Evolutionary conservation across 1,140 invertebrate genomes (phyloP), one percentile per base, ranked within the genome.

Genomic region (Bombus vancouverensis): DNA sequence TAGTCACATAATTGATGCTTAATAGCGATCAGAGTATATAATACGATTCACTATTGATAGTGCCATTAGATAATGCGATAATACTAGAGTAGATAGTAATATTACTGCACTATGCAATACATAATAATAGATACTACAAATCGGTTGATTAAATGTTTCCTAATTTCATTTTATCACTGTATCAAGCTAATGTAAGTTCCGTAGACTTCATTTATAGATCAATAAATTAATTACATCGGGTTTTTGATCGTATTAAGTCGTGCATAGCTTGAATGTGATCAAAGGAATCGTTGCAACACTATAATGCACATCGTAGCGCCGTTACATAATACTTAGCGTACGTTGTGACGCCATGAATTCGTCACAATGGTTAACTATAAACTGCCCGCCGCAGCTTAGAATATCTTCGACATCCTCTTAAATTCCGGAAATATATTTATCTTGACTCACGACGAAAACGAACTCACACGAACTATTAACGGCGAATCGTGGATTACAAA

Each of bases 321-420:
- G 5, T 84, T 84, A 37, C 15, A 9, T 84, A 84, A 83, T 70
- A 39, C 3, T 6, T 8, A 8, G 4, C 3, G 34, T 28, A 70
- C 32, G 25, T 34, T 9, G 28, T 22, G 34, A 78, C 47, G 9
- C 9, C 34, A 47, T 39, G 34, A 66, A 77, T 83, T 78, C 44
- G 47, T 70, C 65, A 83, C 57, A 5, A 10, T n/a, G n/a, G 71
- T 78, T 44, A 57, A 71, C 37, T 25, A 47, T 42, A 59, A 59
- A 1, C 10, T 18, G 32, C 3, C 37, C 12, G 15, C 10, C 2
- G 13, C 32, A 1, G 28, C 59, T 59, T 32, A 9, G 2, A 47
- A 28, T 37, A 32, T 75, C 37, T 39, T 32, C 8, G 10, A 13
- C 44, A 6, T 0, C 2, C n/a, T 34, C 1, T 15, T 34, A 70